Evolutionary conservation across 1,140 invertebrate genomes (phyloP), one percentile per base, ranked within the genome.

Genomic region (Aradophagus sp.): DNA sequence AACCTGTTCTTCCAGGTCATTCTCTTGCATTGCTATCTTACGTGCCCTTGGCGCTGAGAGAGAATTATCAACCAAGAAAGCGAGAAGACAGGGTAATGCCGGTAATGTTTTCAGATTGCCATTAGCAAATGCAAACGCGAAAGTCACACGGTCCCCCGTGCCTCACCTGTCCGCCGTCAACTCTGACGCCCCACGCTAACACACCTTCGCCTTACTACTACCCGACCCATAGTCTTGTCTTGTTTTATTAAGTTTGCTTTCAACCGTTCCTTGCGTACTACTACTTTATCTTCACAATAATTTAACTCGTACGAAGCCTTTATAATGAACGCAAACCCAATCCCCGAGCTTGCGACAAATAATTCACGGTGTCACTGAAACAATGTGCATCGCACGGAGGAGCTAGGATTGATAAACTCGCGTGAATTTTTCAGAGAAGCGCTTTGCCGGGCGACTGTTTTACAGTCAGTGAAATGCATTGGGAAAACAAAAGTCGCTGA

Each of bases 31-130:
- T 35, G 59, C 58, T 53, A 56, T 62, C 47, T 73, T 38, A 44
- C 65, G 58, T 69, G 78, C 81, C 79, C 74, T 76, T 80, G 78
- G 81, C 76, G 75, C 77, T 80, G 75, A 74, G 47, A 20, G 31
- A 68, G 59, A 72, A 74, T 56, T 56, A 47, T 16, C 23, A 32
- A 65, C 38, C 32, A 41, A 59, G 47, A 23, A 44, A 15, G 50
- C 48, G 66, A 53, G 48, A 58, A 63, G 52, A 32, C 62, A 67
- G 42, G 50, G 32, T 65, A 58, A 66, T 66, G 62, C 47, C 45
- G 52, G 53, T 69, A 62, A 69, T 62, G 66, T 55, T 56, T 69
- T 62, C 15, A 56, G 56, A 69, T 69, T 69, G 72, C 72, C 72
- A 76, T 74, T 74, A 74, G 68, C 66, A 61, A 73, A 62, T 74